Base-by-base conservation (phyloP, 2,888 invertebrate species). In the Polymixis flavicincta region DNA sequence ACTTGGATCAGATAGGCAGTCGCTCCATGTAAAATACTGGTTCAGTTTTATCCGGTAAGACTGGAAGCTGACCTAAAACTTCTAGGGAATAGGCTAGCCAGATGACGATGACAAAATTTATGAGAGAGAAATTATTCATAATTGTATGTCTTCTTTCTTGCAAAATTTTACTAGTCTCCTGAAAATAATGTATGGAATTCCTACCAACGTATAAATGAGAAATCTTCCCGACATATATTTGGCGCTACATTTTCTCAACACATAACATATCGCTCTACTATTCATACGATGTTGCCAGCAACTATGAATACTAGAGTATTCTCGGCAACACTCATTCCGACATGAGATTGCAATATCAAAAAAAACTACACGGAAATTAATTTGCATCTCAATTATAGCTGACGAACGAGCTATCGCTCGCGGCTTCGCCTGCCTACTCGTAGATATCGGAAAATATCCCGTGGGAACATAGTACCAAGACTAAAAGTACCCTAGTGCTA, bases 291-390 rank as follows among this genome's bases (percentile, higher is more conserved):
- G 63, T 50, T 70, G 69, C 28, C 25, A 59, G 14, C 55, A 22
- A 28, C 61, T 67, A 82, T 76, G 80, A 83, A 83, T 83, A 64
- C 17, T 17, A 11, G 14, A 83, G 60, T 52, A 57, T 50, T 59
- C 50, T 13, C 59, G 28, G 28, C 52, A 68, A 61, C 42, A 74
- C 50, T 74, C 69, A 74, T 74, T 71, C 52, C 52, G 19, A 25
- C 48, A 8, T 11, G 59, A 75, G 42, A 76, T 63, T 69, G 76
- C 60, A 74, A 68, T 52, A 55, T 28, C 25, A 32, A 59, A 82
- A 72, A 32, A 59, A 82, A 72, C 80, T 66, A 28, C 19, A 45
- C 65, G 60, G 61, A 72, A 67, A 79, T 66, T 63, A 59, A 68
- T 83, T 75, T 71, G 57, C 68, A 69, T 71, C 61, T 69, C 57